Conservation (phyloP, 2,113 vertebrate genomes). For the Tympanuchus pallidicinctus region DNA sequence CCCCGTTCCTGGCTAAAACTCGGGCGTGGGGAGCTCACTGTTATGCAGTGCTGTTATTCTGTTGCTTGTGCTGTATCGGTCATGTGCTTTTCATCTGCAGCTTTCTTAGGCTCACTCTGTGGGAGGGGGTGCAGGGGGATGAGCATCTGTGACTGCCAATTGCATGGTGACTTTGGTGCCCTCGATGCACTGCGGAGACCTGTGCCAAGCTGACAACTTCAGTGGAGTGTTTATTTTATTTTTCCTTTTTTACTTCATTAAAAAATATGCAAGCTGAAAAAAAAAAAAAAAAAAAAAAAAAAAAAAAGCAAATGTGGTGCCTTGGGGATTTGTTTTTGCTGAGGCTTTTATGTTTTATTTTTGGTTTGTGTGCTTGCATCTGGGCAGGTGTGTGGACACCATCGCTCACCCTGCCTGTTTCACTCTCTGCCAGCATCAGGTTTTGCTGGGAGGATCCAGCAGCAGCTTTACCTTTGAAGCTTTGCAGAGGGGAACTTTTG, state of each 20-base stretch:
- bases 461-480: not conserved
- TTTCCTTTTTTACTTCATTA: constrained; percentile 59
- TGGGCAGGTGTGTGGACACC: not conserved
- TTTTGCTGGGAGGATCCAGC: not conserved
- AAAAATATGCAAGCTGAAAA: constrained; percentile 31
- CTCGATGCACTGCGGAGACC: not conserved
- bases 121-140: not conserved
- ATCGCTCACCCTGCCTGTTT: not conserved
- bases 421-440: fast-evolving
- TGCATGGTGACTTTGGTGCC: not conserved
- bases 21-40: not conserved
- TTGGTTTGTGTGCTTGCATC: not conserved
- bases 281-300: not conserved
- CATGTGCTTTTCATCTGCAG: not conserved
- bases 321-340: not conserved
- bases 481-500: not conserved
- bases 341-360: not conserved
- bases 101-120: not conserved
- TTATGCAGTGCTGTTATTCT: not conserved
- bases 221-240: not conserved
- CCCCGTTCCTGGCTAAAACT: not conserved
- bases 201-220: not conserved
- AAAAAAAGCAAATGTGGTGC: not conserved
- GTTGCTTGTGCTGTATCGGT: constrained; percentile 24
- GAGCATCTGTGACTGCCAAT: not conserved